phyloP scores from a whole-genome alignment of 2,888 invertebrate species.

The Leucophora obtusa region DNA sequence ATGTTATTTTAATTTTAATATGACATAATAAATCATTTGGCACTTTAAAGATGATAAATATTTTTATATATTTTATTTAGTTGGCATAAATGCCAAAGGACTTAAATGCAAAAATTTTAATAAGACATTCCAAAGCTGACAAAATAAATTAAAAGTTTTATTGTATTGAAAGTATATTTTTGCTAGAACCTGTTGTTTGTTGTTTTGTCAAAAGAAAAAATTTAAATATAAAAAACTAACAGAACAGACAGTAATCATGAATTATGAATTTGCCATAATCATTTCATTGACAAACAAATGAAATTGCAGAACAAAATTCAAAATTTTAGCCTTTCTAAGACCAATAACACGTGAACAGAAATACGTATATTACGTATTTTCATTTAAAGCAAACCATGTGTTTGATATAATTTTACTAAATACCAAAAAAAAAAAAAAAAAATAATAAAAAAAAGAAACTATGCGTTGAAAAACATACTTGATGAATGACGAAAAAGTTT shows the following conservation, averaged over 20 bases:
- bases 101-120: too few species aligned
- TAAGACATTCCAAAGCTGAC: too few species aligned
- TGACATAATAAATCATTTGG: conserved; percentile 40
- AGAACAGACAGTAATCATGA: too few species aligned
- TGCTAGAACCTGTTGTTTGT: too few species aligned
- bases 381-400: conserved; percentile 16
- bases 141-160: too few species aligned
- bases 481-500: conserved; percentile 16
- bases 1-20: conserved; percentile 14
- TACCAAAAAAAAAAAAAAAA: conserved; percentile 2
- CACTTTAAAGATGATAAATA: conserved; percentile 32
- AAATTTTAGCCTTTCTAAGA: neutral
- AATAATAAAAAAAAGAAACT: neutral
- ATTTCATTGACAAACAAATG: neutral
- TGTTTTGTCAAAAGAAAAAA: too few species aligned
- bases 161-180: too few species aligned
- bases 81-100: neutral
- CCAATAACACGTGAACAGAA: conserved; percentile 7
- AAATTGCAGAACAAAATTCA: neutral
- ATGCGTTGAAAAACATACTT: neutral
- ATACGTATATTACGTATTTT: neutral
- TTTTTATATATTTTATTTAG: neutral
- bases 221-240: too few species aligned
- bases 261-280: too few species aligned
- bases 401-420: conserved; percentile 25